Conservation (phyloP, 2,888 invertebrate species). For the Limnephilus lunatus region DNA sequence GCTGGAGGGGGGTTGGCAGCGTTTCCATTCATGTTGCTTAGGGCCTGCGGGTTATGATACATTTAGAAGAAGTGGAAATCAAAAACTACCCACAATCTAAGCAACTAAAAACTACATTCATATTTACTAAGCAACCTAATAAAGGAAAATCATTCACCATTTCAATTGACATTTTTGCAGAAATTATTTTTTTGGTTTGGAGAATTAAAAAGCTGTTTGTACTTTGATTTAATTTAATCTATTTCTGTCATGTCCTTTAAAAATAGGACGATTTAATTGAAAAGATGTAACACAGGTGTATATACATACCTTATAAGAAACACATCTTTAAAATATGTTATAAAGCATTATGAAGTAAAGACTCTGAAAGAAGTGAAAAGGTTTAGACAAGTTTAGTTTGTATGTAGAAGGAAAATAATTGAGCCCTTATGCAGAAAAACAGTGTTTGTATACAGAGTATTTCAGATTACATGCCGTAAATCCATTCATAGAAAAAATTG, state of each 20-base stretch:
- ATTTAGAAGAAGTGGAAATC: neutral
- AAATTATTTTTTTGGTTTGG: too few relatives aligned
- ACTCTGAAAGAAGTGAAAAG: neutral
- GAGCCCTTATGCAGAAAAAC: too few relatives aligned
- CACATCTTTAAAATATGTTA: neutral
- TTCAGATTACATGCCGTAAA: too few relatives aligned
- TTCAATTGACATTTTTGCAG: neutral
- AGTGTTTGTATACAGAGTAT: too few relatives aligned
- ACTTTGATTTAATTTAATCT: neutral
- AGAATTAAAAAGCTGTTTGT: too few relatives aligned
- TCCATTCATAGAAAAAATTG: too few relatives aligned
- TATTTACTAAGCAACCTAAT: neutral
- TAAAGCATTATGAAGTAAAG: neutral
- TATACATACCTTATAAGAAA: neutral
- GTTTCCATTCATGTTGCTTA: slow-evolving; percentile 86
- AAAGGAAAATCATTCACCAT: neutral
- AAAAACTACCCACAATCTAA: neutral
- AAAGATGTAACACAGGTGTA: neutral
- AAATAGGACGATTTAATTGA: neutral
- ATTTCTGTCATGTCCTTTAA: neutral
- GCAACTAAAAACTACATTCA: neutral
- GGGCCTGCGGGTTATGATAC: slow-evolving; percentile 77
- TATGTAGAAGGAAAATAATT: neutral
- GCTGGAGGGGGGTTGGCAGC: slow-evolving; percentile 75
- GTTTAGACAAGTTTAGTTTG: neutral